Base-by-base conservation (phyloP, 2,888 invertebrate genomes). In the Yponomeuta cagnagella region DNA sequence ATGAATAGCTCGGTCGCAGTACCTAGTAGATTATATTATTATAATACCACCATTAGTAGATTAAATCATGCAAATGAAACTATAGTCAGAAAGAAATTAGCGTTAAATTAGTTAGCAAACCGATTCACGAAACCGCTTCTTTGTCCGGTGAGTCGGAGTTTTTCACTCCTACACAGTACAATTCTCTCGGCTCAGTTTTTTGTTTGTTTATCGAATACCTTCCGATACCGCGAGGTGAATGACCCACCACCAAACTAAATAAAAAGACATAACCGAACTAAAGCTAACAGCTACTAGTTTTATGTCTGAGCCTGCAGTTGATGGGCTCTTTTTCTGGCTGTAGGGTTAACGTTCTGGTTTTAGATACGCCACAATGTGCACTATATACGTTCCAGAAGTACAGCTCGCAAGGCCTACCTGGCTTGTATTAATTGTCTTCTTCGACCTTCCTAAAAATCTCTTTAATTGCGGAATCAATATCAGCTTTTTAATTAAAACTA, bases 171-270 rank as follows among this genome's bases (percentile, higher is more conserved):
- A 58, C 52, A 15, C 15, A 58, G 52, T 12, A 12, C 52, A 52
- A 52, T 52, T 52, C 52, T 4, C 12, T 58, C 52, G 12, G 15
- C 52, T 58, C 52, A 58, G 52, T 58, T 58, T 72, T 72, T 71
- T 68, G 63, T 67, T 68, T 70, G 71, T 71, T 71, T 70, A 71
- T 64, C 43, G 68, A 72, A 70, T 70, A 70, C 70, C 63, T 76
- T 78, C 75, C 74, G 72, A 74, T 58, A 58, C 74, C 72, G 73
- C 72, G 78, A 82, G 86, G 82, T 86, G 82, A 86, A 86, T 76
- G 85, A 85, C 80, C 86, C 75, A 73, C 74, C 74, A 58, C 52
- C 75, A 48, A 68, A 77, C 76, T 72, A 78, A 82, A 80, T 76
- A 80, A 76, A 15, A 78, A 78, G 79, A 58, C 12, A 80, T 80